A percentile compares a stretch with the other conserved stretches of the same genome.
Conservation (phyloP, 2,888 invertebrate genomes). For the Pyrrhosoma nymphula region DNA sequence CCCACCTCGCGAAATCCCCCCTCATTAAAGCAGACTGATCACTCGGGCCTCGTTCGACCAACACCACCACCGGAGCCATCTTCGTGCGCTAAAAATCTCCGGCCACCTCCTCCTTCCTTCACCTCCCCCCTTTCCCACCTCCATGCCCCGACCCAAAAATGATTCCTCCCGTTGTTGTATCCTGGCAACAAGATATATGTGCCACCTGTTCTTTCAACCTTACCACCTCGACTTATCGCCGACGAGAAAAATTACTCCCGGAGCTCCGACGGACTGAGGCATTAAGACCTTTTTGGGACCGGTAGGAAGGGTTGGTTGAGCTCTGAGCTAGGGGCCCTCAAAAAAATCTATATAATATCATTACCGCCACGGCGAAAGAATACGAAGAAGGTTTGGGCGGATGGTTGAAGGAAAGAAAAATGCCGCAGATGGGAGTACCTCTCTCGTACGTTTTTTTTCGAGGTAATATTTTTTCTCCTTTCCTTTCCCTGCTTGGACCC, state of each 20-base stretch:
- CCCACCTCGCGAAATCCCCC: not conserved
- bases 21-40: not conserved
- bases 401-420: not conserved
- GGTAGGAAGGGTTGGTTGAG: not conserved
- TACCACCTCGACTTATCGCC: not conserved
- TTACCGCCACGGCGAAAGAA: constrained; percentile 12
- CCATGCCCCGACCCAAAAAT: not conserved
- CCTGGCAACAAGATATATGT: constrained; percentile 55
- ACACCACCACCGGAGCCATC: too few relatives aligned
- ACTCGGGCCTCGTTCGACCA: not conserved
- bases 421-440: not conserved
- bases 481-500: not conserved
- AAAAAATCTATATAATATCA: constrained; percentile 28
- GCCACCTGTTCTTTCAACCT: constrained; percentile 53
- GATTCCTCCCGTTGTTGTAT: constrained; percentile 35
- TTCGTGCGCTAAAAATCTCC: not conserved
- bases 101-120: not conserved
- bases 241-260: constrained; percentile 46
- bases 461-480: not conserved
- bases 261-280: not conserved
- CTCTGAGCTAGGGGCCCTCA: not conserved
- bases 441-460: not conserved
- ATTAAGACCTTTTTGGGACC: constrained; percentile 19
- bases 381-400: not conserved
- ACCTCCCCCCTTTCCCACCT: too few relatives aligned